phyloP scores from a whole-genome alignment of 2,113 vertebrate genomes.

The Oceanites oceanicus region DNA sequence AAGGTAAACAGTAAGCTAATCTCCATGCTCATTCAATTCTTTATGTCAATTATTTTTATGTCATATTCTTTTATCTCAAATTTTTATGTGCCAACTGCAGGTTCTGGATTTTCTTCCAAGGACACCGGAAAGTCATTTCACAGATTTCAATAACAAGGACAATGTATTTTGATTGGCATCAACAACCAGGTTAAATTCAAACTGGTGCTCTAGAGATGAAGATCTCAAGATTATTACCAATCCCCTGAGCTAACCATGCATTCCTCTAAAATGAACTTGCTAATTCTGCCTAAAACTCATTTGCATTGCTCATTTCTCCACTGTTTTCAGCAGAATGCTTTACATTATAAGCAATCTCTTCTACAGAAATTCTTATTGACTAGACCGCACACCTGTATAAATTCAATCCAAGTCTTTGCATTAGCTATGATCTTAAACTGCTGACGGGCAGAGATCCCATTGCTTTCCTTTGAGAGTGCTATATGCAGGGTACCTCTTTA shows the following conservation, averaged over 20 bases:
- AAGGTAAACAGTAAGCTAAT: not conserved
- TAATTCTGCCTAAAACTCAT: slow-evolving; percentile 6
- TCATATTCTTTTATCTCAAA: not conserved
- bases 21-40: not conserved
- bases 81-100: not conserved
- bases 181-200: slow-evolving; percentile 4
- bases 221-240: not conserved
- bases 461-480: slow-evolving; percentile 37
- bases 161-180: not conserved
- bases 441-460: slow-evolving; percentile 24
- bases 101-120: not conserved
- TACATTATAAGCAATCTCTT: not conserved
- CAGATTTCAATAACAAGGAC: not conserved
- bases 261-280: slow-evolving; percentile 1
- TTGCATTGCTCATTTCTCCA: not conserved
- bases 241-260: not conserved
- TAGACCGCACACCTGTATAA: slow-evolving; percentile 34
- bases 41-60: not conserved
- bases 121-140: not conserved
- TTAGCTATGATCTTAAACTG: slow-evolving; percentile 24
- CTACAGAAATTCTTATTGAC: slow-evolving; percentile 39
- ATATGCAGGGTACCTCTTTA: slow-evolving; percentile 25
- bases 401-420: slow-evolving; percentile 39
- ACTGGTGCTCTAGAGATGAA: not conserved
- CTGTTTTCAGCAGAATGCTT: not conserved